Percentiles rank a stretch among this genome's conserved stretches.
Evolutionary conservation across 1,140 invertebrate genomes (phyloP).

Genomic region (Platyscapa corneri): DNA sequence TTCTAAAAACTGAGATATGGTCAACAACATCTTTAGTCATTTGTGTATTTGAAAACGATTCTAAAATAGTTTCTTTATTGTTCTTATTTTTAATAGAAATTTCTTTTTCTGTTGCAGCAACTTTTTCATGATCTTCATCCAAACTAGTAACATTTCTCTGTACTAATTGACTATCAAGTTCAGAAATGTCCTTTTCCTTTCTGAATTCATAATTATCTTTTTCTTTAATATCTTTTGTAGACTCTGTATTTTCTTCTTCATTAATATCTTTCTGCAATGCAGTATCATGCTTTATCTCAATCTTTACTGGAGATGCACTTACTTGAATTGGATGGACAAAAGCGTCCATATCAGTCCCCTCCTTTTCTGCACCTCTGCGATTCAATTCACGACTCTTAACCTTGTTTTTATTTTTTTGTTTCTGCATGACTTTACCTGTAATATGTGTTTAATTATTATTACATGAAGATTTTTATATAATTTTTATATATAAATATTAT

Average conservation of each 20-base stretch:
- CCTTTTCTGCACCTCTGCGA: slow-evolving; percentile 73
- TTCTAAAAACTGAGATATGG: slow-evolving; percentile 57
- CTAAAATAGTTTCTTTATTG: slow-evolving; percentile 36
- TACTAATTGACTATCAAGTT: slow-evolving; percentile 40
- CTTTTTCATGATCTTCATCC: neutral
- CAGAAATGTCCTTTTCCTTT: slow-evolving; percentile 58
- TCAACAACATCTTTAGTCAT: slow-evolving; percentile 67
- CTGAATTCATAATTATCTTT: slow-evolving; percentile 65
- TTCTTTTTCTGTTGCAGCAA: slow-evolving; percentile 1
- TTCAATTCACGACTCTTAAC: slow-evolving; percentile 68
- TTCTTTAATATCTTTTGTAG: slow-evolving; percentile 64
- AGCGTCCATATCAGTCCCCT: slow-evolving; percentile 75
- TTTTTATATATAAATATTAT: neutral
- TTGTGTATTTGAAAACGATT: slow-evolving; percentile 5
- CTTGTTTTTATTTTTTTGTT: slow-evolving; percentile 70
- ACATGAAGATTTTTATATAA: neutral
- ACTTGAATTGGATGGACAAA: slow-evolving; percentile 64
- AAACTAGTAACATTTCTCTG: slow-evolving; percentile 37
- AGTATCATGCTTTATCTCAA: slow-evolving; percentile 55
- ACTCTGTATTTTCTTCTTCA: slow-evolving; percentile 56
- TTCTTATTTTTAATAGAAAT: slow-evolving; percentile 13
- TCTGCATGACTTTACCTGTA: slow-evolving; percentile 70
- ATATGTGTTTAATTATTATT: neutral
- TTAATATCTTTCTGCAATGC: slow-evolving; percentile 55
- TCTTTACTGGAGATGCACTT: slow-evolving; percentile 52